Evolutionary conservation across 2,113 vertebrate genomes (phyloP), one percentile per base, ranked within the genome.

Genomic region (Malurus cyaneus): DNA sequence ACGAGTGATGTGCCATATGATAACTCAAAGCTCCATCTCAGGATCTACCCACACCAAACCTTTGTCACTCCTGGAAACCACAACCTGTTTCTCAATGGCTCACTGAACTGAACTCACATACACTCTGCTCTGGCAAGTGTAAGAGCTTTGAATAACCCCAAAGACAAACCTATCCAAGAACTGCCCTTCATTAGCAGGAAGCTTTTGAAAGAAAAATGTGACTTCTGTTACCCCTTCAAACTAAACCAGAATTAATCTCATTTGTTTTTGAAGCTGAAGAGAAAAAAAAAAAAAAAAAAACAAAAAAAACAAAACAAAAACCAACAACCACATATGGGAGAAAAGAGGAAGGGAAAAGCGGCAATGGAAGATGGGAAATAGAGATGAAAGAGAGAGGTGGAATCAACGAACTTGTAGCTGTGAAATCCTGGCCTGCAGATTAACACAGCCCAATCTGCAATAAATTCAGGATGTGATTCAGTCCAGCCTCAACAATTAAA

Each of bases 1-100:
- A 76, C 92, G 98, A 99, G 97, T 98, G 98, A 99, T 98, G 52
- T 93, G 97, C 94, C 93, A 97, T 97, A 94, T 81, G 97, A 95
- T 96, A 97, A 98, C 92, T 97, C 96, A 97, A 98, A 98, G 97
- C 84, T 91, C 36, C 80, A 77, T 96, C 96, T 97, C 95, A 93
- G 84, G 72, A 90, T 92, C 73, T 88, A 74, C 60, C 70, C 78
- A 95, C 93, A 96, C 85, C 86, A 92, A 82, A 82, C 47, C 56
- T 93, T 96, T 86, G 72, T 76, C 82, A 77, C 78, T 79, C 61
- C 92, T 64, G 61, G 86, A 96, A 86, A 87, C 57, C 54, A 93
- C 83, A 96, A 95, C 25, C 8, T 79, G 28, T 96, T 96, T 95
- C 92, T 97, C 85, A 87, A 53, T 87, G 54, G 66, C 84, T 94